phyloP scores from a whole-genome alignment of 2,113 vertebrate species.

The Delphinus delphis region DNA sequence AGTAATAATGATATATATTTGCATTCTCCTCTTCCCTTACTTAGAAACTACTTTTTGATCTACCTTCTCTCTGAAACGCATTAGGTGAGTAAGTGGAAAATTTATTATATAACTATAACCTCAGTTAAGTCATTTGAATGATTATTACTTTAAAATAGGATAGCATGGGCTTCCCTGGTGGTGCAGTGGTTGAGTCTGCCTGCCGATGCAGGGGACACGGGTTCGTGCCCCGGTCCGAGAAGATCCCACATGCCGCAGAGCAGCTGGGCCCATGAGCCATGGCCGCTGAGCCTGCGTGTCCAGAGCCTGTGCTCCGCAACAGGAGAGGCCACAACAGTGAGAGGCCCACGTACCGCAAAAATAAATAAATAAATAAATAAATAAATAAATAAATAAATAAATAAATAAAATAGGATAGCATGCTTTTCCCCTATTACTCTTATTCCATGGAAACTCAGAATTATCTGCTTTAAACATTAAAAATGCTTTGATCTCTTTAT shows the following conservation, averaged over 20 bases:
- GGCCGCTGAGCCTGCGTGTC: no score
- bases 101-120: neutral
- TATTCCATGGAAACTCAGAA: slow-evolving; percentile 19
- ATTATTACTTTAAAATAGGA: neutral
- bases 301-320: no score
- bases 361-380: no score
- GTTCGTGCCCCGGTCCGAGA: no score
- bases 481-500: neutral
- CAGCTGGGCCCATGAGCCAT: no score
- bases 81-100: neutral
- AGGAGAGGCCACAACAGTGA: no score
- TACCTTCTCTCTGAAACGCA: neutral
- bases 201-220: no score
- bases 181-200: no score
- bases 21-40: neutral
- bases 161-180: neutral
- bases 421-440: neutral
- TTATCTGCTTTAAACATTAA: slow-evolving; percentile 9
- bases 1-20: neutral
- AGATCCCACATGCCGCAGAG: no score
- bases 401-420: neutral
- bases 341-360: no score
- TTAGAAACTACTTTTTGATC: neutral
- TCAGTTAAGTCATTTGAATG: neutral
- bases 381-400: no score